phyloP scores from a whole-genome alignment of 2,888 invertebrate genomes.

The Drosophila setosimentum region DNA sequence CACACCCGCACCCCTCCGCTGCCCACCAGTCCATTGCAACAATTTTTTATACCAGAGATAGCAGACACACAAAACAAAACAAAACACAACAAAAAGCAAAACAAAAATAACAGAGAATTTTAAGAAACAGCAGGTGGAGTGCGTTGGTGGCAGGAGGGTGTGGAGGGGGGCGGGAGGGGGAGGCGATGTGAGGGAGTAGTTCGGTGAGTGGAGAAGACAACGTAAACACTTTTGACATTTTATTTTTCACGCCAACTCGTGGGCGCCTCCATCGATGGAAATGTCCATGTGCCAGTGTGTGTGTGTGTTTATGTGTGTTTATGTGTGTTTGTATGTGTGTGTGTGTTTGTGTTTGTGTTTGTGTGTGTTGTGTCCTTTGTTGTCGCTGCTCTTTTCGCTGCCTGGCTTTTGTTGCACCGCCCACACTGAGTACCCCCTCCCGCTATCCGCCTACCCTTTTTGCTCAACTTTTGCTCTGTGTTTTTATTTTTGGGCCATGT shows the following conservation, averaged over 20 bases:
- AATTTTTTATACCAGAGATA: constrained; percentile 74
- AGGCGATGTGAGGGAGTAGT: neutral
- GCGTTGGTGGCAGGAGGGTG: neutral
- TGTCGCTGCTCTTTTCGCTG: constrained; percentile 58
- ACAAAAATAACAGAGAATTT: constrained; percentile 17
- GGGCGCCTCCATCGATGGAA: constrained; percentile 50
- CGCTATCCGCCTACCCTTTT: neutral
- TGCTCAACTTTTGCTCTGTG: constrained; percentile 23
- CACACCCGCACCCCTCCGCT: neutral
- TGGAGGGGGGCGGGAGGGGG: accelerated
- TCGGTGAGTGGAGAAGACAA: constrained; percentile 30
- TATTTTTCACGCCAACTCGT: constrained; percentile 73
- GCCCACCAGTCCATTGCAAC: constrained; percentile 43
- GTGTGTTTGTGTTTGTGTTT: constrained; percentile 19
- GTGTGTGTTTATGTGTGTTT: constrained; percentile 13
- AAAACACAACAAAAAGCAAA: constrained; percentile 21
- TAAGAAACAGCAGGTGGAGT: constrained; percentile 9
- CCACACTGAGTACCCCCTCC: constrained; percentile 13
- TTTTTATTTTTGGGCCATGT: constrained; percentile 38
- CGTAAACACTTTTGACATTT: constrained; percentile 81
- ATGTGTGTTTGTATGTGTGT: constrained; percentile 13
- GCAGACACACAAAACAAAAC: constrained; percentile 45
- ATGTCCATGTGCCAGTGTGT: constrained; percentile 24
- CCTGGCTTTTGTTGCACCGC: constrained; percentile 56
- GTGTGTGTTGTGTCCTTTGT: constrained; percentile 43